Percentiles rank a stretch among this genome's conserved stretches.
Evolutionary conservation across 2,888 invertebrate species (phyloP).

Genomic region (Lacanobia wlatinum): DNA sequence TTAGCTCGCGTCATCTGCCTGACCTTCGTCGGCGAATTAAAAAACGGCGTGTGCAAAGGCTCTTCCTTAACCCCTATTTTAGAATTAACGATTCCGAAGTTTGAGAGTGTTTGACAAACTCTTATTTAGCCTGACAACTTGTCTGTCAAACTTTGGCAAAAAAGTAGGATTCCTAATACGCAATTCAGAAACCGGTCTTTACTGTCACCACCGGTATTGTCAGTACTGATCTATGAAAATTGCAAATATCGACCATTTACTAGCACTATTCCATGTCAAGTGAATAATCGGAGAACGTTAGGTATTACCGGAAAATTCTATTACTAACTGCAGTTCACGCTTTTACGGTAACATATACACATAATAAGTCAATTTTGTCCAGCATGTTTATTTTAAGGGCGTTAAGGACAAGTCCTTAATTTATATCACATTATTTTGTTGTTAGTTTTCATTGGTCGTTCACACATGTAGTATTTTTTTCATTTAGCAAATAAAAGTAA

Average conservation of each 20-base stretch:
- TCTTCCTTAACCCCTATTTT: too few relatives aligned
- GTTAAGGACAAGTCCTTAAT: conserved; percentile 36
- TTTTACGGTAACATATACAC: conserved; percentile 19
- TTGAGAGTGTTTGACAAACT: neutral
- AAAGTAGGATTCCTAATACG: neutral
- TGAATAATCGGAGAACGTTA: neutral
- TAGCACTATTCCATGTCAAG: too few relatives aligned
- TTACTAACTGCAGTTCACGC: neutral
- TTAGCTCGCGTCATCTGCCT: too few relatives aligned
- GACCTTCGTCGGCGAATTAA: too few relatives aligned
- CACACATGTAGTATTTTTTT: conserved; percentile 45
- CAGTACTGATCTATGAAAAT: neutral
- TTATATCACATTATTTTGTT: conserved; percentile 42
- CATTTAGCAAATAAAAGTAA: conserved; percentile 44
- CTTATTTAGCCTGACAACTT: neutral
- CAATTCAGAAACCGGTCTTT: neutral
- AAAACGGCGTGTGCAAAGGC: too few relatives aligned
- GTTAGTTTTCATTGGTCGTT: conserved; percentile 43
- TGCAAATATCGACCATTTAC: too few relatives aligned
- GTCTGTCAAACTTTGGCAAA: neutral
- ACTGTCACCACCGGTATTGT: too few relatives aligned
- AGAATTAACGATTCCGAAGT: too few relatives aligned
- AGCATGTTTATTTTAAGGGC: conserved; percentile 50
- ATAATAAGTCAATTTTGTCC: conserved; percentile 59
- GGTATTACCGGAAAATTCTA: neutral